A percentile compares a stretch with the other conserved stretches of the same genome.
These are phyloP conservation scores for Lepidocolaptes lacrymiger DNA, from an alignment of 2,797 vertebrate genomes.

Conservation along the genomic window DNA sequence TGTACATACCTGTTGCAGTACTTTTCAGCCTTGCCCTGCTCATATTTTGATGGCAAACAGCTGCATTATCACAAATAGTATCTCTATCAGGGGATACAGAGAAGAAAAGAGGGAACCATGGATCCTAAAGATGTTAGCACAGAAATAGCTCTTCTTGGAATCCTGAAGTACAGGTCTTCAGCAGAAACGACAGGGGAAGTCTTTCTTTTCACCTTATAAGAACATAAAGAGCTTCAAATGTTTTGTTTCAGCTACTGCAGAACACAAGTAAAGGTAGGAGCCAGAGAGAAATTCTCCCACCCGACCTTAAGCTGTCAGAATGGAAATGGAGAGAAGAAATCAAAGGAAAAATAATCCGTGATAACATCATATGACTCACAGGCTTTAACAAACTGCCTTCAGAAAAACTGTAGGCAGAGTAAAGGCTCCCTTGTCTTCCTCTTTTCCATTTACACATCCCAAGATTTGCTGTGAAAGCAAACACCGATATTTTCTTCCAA, in stretches of 20 bases:
- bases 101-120: neutral
- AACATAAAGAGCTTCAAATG: neutral
- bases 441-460: slow-evolving; percentile 26
- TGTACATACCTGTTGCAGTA: neutral
- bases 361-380: neutral
- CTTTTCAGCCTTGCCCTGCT: neutral
- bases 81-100: neutral
- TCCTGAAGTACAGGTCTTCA: neutral
- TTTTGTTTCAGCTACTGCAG: neutral
- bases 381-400: neutral
- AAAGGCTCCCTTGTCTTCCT: slow-evolving; percentile 3
- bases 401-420: neutral
- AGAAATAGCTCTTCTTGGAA: neutral
- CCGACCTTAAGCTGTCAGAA: neutral
- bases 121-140: neutral
- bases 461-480: slow-evolving; percentile 18
- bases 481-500: neutral
- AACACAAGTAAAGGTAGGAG: neutral
- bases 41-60: neutral
- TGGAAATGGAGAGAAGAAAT: neutral
- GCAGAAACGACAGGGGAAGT: neutral
- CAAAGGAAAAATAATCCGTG: neutral
- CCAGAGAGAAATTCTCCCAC: neutral
- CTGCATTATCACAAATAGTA: neutral
- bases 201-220: neutral